Evolutionary conservation across 2,888 invertebrate species (phyloP).

Genomic region (Tolmerus cingulatus): DNA sequence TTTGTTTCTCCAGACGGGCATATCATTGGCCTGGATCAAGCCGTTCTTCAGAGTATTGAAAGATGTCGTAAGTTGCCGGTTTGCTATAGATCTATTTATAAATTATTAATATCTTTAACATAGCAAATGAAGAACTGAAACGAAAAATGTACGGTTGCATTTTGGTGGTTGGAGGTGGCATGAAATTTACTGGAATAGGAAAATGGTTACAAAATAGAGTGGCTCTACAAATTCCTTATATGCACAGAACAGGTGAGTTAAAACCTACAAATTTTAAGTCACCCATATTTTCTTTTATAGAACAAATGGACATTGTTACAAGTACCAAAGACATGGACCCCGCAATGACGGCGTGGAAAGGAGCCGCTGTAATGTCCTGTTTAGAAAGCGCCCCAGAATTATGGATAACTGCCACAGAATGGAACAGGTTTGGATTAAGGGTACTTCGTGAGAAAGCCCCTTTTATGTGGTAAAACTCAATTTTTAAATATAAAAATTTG

Average conservation of each 20-base stretch:
- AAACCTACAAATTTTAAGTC: background rate
- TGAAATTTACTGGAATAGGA: slow-evolving; percentile 84
- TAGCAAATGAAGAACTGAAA: slow-evolving; percentile 85
- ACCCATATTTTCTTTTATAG: slow-evolving; percentile 58
- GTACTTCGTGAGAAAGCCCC: slow-evolving; percentile 90
- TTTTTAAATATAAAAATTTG: slow-evolving; percentile 43
- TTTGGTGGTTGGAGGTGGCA: slow-evolving; percentile 89
- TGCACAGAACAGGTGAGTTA: slow-evolving; percentile 71
- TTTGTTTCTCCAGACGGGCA: slow-evolving; percentile 79
- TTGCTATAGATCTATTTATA: slow-evolving; percentile 4
- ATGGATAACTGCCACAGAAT: slow-evolving; percentile 87
- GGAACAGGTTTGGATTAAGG: slow-evolving; percentile 85
- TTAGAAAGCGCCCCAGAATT: slow-evolving; percentile 91
- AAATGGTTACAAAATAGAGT: slow-evolving; percentile 90
- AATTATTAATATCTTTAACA: slow-evolving; percentile 48
- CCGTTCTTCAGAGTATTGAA: slow-evolving; percentile 90
- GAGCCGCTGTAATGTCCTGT: slow-evolving; percentile 91
- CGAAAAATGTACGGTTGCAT: slow-evolving; percentile 94
- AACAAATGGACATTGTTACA: slow-evolving; percentile 88
- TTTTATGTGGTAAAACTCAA: slow-evolving; percentile 76
- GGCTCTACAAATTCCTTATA: slow-evolving; percentile 81
- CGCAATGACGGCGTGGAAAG: slow-evolving; percentile 91
- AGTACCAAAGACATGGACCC: slow-evolving; percentile 93
- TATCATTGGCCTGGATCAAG: slow-evolving; percentile 87
- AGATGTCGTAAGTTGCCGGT: slow-evolving; percentile 72